These are phyloP conservation scores for Premnoplex brunnescens DNA, from an alignment of 2,797 vertebrate genomes.

Conservation along the genomic window DNA sequence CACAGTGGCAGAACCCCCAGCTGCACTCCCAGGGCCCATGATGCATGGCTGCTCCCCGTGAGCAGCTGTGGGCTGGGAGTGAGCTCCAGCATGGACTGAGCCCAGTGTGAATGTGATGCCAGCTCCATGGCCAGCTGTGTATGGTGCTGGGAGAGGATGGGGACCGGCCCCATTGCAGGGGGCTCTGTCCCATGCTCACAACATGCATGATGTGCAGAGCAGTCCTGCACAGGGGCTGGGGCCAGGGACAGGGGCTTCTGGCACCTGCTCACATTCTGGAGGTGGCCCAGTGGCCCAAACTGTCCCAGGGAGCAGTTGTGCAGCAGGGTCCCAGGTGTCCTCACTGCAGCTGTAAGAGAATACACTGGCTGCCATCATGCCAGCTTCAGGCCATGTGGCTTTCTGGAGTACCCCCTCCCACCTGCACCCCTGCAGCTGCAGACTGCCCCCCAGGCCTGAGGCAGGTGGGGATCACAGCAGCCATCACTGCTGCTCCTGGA, in stretches of 20 bases:
- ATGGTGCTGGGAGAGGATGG: background rate
- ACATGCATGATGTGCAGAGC: background rate
- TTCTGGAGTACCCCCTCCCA: background rate
- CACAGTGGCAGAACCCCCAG: accelerated
- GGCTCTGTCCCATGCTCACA: background rate
- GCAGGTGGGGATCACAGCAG: background rate
- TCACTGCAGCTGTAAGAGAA: background rate
- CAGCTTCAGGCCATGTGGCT: background rate
- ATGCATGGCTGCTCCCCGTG: accelerated
- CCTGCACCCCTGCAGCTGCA: background rate
- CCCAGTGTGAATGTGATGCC: accelerated
- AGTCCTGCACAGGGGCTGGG: background rate
- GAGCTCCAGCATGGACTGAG: background rate
- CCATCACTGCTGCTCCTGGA: background rate
- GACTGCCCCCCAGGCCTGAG: background rate
- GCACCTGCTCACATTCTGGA: background rate
- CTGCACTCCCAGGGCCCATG: accelerated
- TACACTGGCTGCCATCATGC: background rate
- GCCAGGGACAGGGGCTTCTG: too few relatives aligned
- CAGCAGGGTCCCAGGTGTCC: accelerated
- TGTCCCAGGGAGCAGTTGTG: background rate
- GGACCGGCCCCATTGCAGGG: background rate
- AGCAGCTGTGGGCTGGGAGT: accelerated
- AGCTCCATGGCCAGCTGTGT: accelerated
- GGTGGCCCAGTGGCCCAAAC: background rate